Percentiles rank a stretch among this genome's conserved stretches.
These are phyloP conservation scores for Festucalex cinctus DNA, from an alignment of 2,113 vertebrate species.

Conservation along the genomic window DNA sequence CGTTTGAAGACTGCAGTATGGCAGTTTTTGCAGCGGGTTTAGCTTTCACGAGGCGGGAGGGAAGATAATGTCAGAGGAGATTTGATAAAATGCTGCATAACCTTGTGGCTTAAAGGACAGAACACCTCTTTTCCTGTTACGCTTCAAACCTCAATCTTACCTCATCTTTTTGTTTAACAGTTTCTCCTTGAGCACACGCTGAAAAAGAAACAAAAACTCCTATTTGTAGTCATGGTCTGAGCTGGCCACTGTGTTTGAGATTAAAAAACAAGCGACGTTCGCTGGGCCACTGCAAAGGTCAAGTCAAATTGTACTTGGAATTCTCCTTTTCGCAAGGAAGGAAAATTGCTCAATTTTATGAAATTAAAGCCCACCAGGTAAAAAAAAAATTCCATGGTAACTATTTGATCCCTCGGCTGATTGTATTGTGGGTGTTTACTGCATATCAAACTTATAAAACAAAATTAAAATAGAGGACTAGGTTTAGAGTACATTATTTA, in stretches of 20 bases:
- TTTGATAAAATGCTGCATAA: constrained; percentile 60
- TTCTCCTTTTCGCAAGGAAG: not conserved
- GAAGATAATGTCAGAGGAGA: constrained; percentile 57
- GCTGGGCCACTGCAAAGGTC: not conserved
- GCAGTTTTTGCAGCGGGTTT: constrained; percentile 43
- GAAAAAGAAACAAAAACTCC: not conserved
- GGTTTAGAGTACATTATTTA: no score
- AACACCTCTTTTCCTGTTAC: constrained; percentile 34
- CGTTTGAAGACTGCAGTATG: constrained; percentile 50
- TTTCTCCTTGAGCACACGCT: constrained; percentile 46
- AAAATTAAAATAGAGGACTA: no score
- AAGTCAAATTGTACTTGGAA: not conserved
- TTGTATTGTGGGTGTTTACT: not conserved
- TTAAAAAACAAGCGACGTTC: not conserved
- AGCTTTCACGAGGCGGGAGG: constrained; percentile 34
- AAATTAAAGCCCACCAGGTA: not conserved
- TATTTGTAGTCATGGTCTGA: not conserved
- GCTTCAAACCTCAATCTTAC: constrained; percentile 38
- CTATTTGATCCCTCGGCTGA: not conserved
- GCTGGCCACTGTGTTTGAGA: not conserved
- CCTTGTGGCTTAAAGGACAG: constrained; percentile 53
- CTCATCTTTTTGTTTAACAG: constrained; percentile 18
- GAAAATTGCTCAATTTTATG: not conserved
- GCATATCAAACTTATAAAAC: not conserved
- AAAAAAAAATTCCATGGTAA: not conserved